Evolutionary conservation across 2,797 vertebrate species (phyloP), one percentile per base, ranked within the genome.

Genomic region (Dicrostonyx torquatus): DNA sequence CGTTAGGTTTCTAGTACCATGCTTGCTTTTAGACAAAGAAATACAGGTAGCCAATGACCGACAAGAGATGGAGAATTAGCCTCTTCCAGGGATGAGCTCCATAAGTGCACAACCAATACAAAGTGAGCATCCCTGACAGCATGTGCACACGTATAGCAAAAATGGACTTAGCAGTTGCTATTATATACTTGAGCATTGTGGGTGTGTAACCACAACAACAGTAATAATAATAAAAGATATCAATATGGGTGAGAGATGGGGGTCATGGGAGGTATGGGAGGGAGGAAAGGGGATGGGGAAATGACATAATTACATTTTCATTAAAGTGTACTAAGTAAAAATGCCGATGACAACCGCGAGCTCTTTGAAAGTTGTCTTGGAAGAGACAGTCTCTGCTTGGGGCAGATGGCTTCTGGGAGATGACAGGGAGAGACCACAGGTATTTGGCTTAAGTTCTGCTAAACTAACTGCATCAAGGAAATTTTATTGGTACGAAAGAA

Each of bases 391-490:
- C 60, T 96, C 53, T 89, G 88, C 73, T 70, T 84, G 70, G 62
- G 83, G 90, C 92, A 79, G 83, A 89, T 92, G 94, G 53, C 5
- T 64, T 5, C 78, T 73, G 24, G 24, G 72, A 55, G 90, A 85
- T 55, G 70, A 89, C 5, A 6, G 22, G 24, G 48, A 62, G 55
- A 66, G 50, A 85, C 9, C 14, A 18, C 0, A 3, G 6, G 18
- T 7, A 77, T 15, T 55, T 66, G 6, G 48, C 91, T 82, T 82
- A 3, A 15, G 0, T 60, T 86, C 68, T 93, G 79, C 92, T 75
- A 55, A 64, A 17, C 24, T 26, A 40, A 6, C 64, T 58, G 29
- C 53, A 9, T 8, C 40, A 45, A 80, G 86, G 87, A 92, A 94
- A 75, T 17, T 5, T 1, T 60, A n/a, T 62, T 70, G 66, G 87